Conservation (phyloP, 2,797 vertebrate species). For the Graptemys geographica region DNA sequence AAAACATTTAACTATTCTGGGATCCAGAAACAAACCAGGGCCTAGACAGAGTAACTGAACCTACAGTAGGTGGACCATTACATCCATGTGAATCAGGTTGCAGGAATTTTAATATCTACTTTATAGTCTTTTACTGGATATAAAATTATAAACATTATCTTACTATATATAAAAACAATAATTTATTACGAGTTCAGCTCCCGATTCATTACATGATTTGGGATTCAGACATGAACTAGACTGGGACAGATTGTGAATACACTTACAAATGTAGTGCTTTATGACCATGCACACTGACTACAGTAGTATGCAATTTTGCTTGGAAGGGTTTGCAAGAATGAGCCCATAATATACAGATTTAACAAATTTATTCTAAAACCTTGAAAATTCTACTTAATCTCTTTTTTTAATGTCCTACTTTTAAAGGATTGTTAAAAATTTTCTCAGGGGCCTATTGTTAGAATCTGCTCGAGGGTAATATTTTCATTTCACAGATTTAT, state of each 20-base stretch:
- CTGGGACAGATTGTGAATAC: not conserved
- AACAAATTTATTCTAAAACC: not conserved
- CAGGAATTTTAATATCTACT: not conserved
- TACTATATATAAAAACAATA: not conserved
- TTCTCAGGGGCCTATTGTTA: constrained; percentile 49
- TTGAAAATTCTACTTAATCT: not conserved
- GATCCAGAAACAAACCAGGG: not conserved
- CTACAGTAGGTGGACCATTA: not conserved
- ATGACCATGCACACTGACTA: not conserved
- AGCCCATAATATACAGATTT: not conserved
- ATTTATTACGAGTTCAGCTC: not conserved
- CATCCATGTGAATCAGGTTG: not conserved
- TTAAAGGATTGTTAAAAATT: constrained; percentile 55
- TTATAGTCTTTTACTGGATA: not conserved
- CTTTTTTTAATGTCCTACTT: constrained; percentile 45
- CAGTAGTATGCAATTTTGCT: not conserved
- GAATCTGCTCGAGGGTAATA: constrained; percentile 21
- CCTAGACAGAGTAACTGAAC: not conserved
- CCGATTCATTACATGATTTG: not conserved
- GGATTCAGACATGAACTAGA: not conserved
- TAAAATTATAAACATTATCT: not conserved
- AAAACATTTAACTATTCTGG: not conserved
- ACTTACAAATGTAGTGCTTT: not conserved
- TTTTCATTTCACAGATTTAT: constrained; percentile 63
- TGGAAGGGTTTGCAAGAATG: not conserved